Evolutionary conservation across 2,888 invertebrate species (phyloP).

Genomic region (Ichneumon xanthorius): DNA sequence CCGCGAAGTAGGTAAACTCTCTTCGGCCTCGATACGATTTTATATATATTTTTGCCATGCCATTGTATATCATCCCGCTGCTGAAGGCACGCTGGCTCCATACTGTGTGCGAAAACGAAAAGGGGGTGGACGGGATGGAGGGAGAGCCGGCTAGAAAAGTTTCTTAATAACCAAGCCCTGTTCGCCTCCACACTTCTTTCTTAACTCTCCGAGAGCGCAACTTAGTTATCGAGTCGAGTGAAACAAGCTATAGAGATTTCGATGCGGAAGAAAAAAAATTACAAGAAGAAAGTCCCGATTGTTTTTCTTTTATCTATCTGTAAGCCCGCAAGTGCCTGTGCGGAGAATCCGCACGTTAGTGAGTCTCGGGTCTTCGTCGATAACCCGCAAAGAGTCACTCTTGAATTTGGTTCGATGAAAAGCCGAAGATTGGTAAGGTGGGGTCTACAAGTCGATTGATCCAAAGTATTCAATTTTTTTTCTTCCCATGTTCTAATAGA

Average conservation of each 20-base stretch:
- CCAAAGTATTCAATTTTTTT: background rate
- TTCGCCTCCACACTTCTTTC: slow-evolving; percentile 22
- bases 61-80: slow-evolving; percentile 53
- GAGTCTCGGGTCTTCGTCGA: background rate
- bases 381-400: background rate
- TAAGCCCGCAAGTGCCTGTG: background rate
- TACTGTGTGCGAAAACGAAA: slow-evolving; percentile 15
- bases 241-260: slow-evolving; percentile 35
- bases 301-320: slow-evolving; percentile 2
- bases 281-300: background rate
- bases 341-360: background rate
- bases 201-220: slow-evolving; percentile 23
- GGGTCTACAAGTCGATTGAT: background rate
- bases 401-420: background rate
- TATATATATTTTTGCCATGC: slow-evolving; percentile 25
- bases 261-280: background rate
- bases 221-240: slow-evolving; percentile 55
- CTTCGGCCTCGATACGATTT: slow-evolving; percentile 8
- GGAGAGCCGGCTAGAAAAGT: slow-evolving; percentile 54
- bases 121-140: background rate
- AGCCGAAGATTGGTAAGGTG: background rate
- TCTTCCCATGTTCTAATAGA: background rate
- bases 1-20: slow-evolving; percentile 28
- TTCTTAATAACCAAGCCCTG: slow-evolving; percentile 60
- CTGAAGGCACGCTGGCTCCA: slow-evolving; percentile 2